Evolutionary conservation across 2,888 invertebrate species (phyloP).

Genomic region (Willowsia nigromaculata): DNA sequence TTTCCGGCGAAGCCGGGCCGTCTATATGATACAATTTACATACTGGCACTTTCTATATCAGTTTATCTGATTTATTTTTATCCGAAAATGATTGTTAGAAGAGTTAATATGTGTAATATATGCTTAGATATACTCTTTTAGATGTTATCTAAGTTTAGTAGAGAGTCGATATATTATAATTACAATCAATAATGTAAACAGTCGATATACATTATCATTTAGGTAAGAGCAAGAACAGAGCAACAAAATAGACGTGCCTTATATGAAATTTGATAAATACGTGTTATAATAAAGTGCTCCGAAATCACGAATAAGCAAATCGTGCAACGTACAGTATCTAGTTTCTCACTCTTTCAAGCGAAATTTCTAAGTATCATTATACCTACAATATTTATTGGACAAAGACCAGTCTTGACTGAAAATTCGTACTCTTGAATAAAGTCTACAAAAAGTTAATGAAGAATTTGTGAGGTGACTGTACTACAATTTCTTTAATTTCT

Average conservation of each 20-base stretch:
- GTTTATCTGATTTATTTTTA: neutral
- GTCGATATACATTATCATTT: neutral
- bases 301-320: neutral
- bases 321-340: slow-evolving; percentile 11
- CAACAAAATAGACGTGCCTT: slow-evolving; percentile 18
- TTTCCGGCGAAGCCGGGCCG: too few species aligned
- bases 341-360: slow-evolving; percentile 44
- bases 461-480: neutral
- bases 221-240: neutral
- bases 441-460: neutral
- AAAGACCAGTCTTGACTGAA: slow-evolving; percentile 13
- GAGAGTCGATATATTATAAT: neutral
- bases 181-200: neutral
- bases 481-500: neutral
- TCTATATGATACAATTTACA: too few species aligned
- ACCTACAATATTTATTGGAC: neutral
- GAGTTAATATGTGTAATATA: too few species aligned
- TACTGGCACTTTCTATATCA: too few species aligned
- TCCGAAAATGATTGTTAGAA: neutral
- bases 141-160: neutral
- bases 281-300: neutral
- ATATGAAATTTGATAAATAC: neutral
- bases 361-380: neutral
- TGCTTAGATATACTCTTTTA: too few species aligned
- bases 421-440: slow-evolving; percentile 26